Evolutionary conservation across 2,888 invertebrate species (phyloP).

Genomic region (Steinernema scapterisci): DNA sequence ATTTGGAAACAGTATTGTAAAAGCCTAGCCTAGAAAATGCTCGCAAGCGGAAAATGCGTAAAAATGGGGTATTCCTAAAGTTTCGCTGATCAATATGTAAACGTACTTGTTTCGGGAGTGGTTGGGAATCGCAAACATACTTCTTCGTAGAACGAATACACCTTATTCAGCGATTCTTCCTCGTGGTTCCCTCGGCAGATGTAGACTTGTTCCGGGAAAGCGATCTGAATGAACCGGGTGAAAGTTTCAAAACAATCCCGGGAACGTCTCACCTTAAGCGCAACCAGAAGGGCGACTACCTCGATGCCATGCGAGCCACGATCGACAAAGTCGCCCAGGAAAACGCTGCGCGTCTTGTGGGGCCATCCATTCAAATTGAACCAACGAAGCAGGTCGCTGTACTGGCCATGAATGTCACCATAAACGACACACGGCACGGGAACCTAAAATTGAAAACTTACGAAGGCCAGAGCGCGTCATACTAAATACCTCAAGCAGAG

Average conservation of each 20-base stretch:
- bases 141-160: constrained; percentile 51
- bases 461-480: background rate
- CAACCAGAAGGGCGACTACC: constrained; percentile 44
- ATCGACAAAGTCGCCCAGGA: constrained; percentile 50
- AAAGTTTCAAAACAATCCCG: background rate
- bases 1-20: no score
- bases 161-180: constrained; percentile 49
- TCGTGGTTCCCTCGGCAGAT: constrained; percentile 51
- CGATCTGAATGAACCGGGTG: background rate
- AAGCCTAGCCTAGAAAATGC: no score
- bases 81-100: no score
- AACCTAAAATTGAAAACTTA: constrained; percentile 30
- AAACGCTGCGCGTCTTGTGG: constrained; percentile 40
- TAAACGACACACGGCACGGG: constrained; percentile 44
- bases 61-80: no score
- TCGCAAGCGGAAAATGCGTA: no score
- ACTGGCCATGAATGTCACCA: constrained; percentile 52
- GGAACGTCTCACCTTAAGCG: constrained; percentile 40
- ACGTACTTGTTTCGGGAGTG: background rate
- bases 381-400: constrained; percentile 45
- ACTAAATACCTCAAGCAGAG: constrained; percentile 35
- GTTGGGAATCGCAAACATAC: constrained; percentile 40
- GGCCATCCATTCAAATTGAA: constrained; percentile 53
- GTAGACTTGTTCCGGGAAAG: constrained; percentile 43
- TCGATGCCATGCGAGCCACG: constrained; percentile 50